Base-by-base conservation (phyloP, 1,140 invertebrate genomes). In the Polypedilum vanderplanki region DNA sequence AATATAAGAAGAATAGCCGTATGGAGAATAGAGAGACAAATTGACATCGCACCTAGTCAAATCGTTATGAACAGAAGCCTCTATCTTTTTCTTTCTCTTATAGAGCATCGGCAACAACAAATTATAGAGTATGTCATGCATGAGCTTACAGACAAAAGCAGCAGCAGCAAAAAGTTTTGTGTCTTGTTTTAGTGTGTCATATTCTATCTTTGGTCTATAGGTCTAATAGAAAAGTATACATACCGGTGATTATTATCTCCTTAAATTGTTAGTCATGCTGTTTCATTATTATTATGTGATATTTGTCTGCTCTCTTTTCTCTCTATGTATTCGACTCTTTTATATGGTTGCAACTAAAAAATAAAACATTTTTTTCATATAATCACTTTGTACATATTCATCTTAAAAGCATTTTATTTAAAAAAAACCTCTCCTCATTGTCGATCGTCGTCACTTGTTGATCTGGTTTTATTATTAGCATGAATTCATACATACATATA, bases 221-320 rank as follows among this genome's bases (percentile, higher is more conserved):
- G 20, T 18, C n/a, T 70, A 70, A 70, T 70, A 70, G 65, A 18
- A 18, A 22, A 70, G 20, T 17, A 22, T 70, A 70, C 10, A 33
- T 33, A 33, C 24, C 24, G 24, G 5, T 33, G 65, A 70, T 70
- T 70, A 70, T 70, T 70, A 70, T 70, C 65, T 70, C 65, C 20
- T 22, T 70, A 70, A 70, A 70, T 18, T 70, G 65, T 70, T 70
- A 18, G 65, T 70, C 65, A 70, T 70, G 65, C 65, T 70, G 65
- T 22, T 70, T 70, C 18, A 70, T 70, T 70, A 70, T 57, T 57
- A 57, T 57, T 57, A 57, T 57, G n/a, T 57, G 15, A 33, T 33
- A 33, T 33, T 57, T n/a, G 46, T 57, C 46, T 57, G 46, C 12
- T 33, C 24, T 33, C 24, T 33, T 33, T 33, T 33, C 24, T 33